phyloP scores from a whole-genome alignment of 1,140 invertebrate genomes.

The Campodea augens region DNA sequence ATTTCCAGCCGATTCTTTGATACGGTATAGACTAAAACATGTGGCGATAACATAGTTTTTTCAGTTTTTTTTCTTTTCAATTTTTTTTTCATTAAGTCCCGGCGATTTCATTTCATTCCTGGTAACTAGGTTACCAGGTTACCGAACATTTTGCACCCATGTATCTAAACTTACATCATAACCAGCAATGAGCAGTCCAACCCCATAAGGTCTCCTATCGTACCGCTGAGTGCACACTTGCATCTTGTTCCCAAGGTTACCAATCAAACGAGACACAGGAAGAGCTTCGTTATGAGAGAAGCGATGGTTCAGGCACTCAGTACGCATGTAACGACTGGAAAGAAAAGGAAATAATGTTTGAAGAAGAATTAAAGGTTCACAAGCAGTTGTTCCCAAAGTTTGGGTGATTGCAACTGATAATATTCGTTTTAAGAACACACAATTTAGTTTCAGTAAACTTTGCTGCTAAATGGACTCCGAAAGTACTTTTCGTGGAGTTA shows the following conservation, averaged over 20 bases:
- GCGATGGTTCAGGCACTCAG: slow-evolving; percentile 79
- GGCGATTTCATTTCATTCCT: no score
- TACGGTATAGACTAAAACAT: not conserved
- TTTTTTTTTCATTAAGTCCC: not conserved
- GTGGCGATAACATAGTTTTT: not conserved
- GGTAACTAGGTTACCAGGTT: no score
- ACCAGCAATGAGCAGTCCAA: slow-evolving; percentile 86
- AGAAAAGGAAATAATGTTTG: slow-evolving; percentile 13
- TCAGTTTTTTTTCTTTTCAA: not conserved
- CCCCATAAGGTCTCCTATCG: slow-evolving; percentile 88
- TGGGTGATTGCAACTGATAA: no score
- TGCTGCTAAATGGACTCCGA: no score
- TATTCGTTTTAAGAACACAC: no score
- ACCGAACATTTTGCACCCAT: no score
- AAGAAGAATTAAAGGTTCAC: no score
- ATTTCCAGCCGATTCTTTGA: no score
- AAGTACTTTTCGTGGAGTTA: no score
- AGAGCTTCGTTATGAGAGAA: slow-evolving; percentile 67
- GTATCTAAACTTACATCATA: slow-evolving; percentile 68
- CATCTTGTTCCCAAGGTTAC: slow-evolving; percentile 80
- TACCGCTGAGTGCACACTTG: slow-evolving; percentile 95
- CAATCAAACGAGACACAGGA: slow-evolving; percentile 68
- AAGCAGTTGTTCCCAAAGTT: no score
- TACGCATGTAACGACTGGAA: slow-evolving; percentile 74
- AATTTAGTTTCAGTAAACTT: no score